Conservation (phyloP, 2,797 vertebrate genomes). For the Falco concolor region DNA sequence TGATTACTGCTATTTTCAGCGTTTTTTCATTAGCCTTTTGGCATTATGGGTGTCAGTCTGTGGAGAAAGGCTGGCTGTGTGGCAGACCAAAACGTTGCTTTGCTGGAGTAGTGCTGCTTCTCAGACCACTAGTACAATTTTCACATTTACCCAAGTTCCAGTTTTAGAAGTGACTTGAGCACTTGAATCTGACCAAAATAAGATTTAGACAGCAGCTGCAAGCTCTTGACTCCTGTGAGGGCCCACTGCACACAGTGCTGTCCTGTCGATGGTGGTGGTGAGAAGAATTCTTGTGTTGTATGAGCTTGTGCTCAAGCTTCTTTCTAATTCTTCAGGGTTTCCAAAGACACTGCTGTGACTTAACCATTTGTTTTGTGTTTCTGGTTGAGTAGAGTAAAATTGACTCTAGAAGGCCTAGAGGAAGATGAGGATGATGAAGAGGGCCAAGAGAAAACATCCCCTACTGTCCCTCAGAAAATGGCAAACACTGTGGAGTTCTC, state of each 20-base stretch:
- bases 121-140: background rate
- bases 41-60: background rate
- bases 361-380: background rate
- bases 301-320: background rate
- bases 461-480: conserved; percentile 82
- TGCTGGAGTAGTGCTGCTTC: background rate
- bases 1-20: background rate
- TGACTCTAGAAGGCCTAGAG: conserved; percentile 88
- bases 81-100: background rate
- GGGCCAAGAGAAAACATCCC: conserved; percentile 73
- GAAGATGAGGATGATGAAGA: conserved; percentile 77
- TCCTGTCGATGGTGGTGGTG: background rate
- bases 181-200: background rate
- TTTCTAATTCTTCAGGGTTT: background rate
- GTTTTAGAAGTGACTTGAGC: background rate
- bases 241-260: rapidly evolving
- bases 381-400: conserved; percentile 82
- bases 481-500: conserved; percentile 86
- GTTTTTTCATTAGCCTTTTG: background rate
- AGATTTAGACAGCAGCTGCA: background rate
- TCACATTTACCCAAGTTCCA: background rate
- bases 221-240: background rate
- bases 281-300: background rate
- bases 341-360: background rate
- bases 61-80: background rate